Base-by-base conservation (phyloP, 2,113 vertebrate species). In the Tauraco erythrolophus region DNA sequence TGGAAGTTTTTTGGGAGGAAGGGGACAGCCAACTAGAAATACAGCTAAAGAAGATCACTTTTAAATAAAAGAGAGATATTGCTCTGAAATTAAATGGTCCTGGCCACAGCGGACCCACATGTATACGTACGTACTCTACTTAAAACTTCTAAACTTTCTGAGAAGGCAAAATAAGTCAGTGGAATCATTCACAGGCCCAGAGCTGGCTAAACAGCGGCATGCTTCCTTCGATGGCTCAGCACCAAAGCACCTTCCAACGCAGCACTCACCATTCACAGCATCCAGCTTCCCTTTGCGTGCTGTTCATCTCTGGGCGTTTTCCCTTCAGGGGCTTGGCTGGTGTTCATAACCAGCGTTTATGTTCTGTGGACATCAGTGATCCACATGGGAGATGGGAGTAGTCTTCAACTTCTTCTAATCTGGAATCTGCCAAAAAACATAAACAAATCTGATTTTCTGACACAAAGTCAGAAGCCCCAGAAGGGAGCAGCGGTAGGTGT, bases 361-460 rank as follows among this genome's bases (percentile, higher is more conserved):
- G 48, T 66, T 81, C 57, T n/a, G 56, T 48, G 68, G 51, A 51
- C 18, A 15, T 27, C 74, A 28, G 39, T 18, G 64, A 79, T 39
- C 31, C 88, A 51, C 76, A 6, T 2, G 60, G 50, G 91, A 95
- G 78, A 65, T 74, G 79, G 94, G 71, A 93, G 69, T 82, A 81
- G 57, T 19, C 76, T 84, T 50, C 68, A 60, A 14, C 35, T 56
- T 45, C 2, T 7, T 39, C 48, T 80, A 33, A 16, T 71, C 69
- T 45, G 54, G 65, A 68, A 69, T 43, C 53, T 89, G 77, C 74
- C 92, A 92, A 90, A 83, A 68, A 65, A 11, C 39, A 85, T 16
- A 79, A 86, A 48, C 0, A 0, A 24, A 30, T 69, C 19, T 45
- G 61, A 43, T 83, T 76, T 85, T 76, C 31, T 64, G 39, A 35